A percentile compares a stretch with the other conserved stretches of the same genome.
Evolutionary conservation across 2,113 vertebrate genomes (phyloP).

Genomic region (Dicaeum eximium): DNA sequence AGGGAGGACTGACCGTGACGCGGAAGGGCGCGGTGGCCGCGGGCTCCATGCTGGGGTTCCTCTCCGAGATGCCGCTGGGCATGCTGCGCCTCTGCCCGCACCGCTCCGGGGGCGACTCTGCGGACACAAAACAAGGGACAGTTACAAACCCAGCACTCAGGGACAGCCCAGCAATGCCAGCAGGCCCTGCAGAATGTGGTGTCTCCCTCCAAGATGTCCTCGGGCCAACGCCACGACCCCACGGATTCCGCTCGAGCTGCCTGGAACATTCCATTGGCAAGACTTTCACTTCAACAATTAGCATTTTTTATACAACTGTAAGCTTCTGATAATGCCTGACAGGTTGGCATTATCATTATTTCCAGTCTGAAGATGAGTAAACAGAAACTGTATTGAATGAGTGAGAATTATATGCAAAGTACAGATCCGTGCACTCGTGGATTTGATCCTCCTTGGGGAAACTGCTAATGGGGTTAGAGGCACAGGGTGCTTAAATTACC

Average conservation of each 20-base stretch:
- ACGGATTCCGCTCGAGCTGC: neutral
- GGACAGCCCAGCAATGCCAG: neutral
- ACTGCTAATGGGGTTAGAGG: neutral
- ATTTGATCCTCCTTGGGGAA: neutral
- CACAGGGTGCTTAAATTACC: neutral
- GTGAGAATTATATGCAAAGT: slow-evolving; percentile 2
- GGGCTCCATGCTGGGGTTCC: slow-evolving; percentile 87
- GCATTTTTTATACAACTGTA: slow-evolving; percentile 7
- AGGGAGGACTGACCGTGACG: slow-evolving; percentile 84
- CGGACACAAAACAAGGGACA: neutral
- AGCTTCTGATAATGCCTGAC: slow-evolving; percentile 1
- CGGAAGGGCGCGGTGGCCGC: slow-evolving; percentile 85
- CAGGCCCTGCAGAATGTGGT: rapidly evolving
- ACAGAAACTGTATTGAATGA: neutral
- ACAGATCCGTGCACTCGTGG: neutral
- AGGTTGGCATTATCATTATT: slow-evolving; percentile 23
- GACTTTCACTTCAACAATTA: neutral
- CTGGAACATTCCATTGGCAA: neutral
- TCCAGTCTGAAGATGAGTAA: slow-evolving; percentile 22
- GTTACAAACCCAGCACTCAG: neutral
- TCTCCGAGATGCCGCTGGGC: slow-evolving; percentile 85
- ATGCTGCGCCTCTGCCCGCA: slow-evolving; percentile 89
- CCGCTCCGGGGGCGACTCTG: slow-evolving; percentile 94
- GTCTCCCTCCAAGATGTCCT: neutral
- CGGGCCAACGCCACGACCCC: neutral